Base-by-base conservation (phyloP, 2,888 invertebrate species). In the Drosophila cracens region DNA sequence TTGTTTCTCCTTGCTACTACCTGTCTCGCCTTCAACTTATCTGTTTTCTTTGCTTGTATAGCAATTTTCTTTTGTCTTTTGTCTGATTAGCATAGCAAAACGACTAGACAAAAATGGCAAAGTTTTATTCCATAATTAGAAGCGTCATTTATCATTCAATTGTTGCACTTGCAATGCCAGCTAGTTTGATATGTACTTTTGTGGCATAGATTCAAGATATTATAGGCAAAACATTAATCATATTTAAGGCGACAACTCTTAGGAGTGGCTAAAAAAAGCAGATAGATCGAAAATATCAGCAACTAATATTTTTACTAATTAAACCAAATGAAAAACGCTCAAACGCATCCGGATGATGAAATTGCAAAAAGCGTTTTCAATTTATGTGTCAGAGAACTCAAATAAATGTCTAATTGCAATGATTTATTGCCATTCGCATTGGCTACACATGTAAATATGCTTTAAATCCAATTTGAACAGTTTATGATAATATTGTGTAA, bases 91-190 rank as follows among this genome's bases (percentile, higher is more conserved):
- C 68, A 78, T 67, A 71, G 61, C 68, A 68, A 79, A 70, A 40
- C 69, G 53, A 29, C 63, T 61, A 70, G 70, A 53, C 64, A 34
- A 34, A 43, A 64, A 83, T 56, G 29, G 31, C 43, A 63, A 79
- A 76, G 48, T 81, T 79, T 65, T 49, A 27, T 18, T 10, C 65
- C 34, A 58, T 89, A 84, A 84, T 83, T 81, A 87, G 65, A 68
- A 40, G 49, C 67, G 51, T 73, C 79, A 89, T 84, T 87, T 87
- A 83, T 84, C 84, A 83, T 80, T 57, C 65, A 59, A 58, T 74
- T 60, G 70, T 49, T 49, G 70, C 70, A 53, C 29, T 34, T 70
- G 54, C 43, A 46, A 11, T 33, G 53, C 16, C 53, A 40, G 40
- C 52, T 43, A 16, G 2, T 59, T 31, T 27, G 25, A 43, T 29